Percentiles rank a stretch among this genome's conserved stretches.
Evolutionary conservation across 2,797 vertebrate genomes (phyloP).

Genomic region (Rousettus madagascariensis): DNA sequence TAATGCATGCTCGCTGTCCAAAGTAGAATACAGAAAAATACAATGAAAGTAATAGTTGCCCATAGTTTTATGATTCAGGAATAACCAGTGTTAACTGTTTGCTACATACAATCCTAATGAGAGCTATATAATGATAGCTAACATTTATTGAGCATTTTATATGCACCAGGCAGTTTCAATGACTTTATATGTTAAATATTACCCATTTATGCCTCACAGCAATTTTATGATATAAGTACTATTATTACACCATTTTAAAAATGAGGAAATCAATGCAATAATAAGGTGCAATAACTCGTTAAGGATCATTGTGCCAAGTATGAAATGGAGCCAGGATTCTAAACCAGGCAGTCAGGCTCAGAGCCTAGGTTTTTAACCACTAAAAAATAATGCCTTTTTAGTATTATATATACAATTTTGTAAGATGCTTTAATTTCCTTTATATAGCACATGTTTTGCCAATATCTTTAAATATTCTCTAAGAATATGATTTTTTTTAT

Average conservation of each 20-base stretch:
- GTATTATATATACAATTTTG: not conserved
- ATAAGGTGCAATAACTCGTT: constrained; percentile 1
- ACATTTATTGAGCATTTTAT: constrained; percentile 39
- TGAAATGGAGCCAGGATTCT: constrained; percentile 37
- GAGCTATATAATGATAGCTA: constrained; percentile 3
- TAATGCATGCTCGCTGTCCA: not conserved
- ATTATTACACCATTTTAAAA: constrained; percentile 41
- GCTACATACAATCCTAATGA: not conserved
- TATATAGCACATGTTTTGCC: not conserved
- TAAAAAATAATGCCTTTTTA: constrained; percentile 30
- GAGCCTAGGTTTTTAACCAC: not conserved
- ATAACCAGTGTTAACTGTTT: not conserved
- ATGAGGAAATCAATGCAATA: constrained; percentile 21
- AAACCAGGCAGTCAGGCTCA: not conserved
- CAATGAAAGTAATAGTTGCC: not conserved
- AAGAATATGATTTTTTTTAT: constrained; percentile 13
- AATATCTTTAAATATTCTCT: not conserved
- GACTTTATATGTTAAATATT: constrained; percentile 35
- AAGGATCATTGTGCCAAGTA: not conserved
- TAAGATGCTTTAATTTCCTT: not conserved
- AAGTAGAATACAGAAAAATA: not conserved
- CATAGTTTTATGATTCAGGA: constrained; percentile 1
- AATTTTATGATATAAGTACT: constrained; percentile 39
- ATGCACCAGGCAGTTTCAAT: not conserved
- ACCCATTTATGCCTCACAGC: not conserved